Evolutionary conservation across 2,797 vertebrate species (phyloP), one percentile per base, ranked within the genome.

Genomic region (Luscinia luscinia): DNA sequence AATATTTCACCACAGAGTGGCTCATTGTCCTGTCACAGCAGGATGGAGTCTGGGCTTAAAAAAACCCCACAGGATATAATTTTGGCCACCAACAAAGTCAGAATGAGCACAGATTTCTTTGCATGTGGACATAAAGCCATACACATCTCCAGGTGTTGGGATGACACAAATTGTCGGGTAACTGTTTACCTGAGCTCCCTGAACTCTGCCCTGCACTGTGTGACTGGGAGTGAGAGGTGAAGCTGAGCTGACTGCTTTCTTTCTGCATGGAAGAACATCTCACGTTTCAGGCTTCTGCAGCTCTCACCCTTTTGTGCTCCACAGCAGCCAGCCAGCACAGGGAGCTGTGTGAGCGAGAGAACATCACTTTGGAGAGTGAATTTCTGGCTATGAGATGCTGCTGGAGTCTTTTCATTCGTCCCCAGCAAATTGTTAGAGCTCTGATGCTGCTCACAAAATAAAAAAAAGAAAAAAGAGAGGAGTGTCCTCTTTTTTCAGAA

Each of bases 11-110:
- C 49, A 41, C 36, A 40, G 45, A 51, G 58, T 6, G 7, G 49
- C 67, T 91, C 68, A 84, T 86, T 93, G 90, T 78, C 34, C 48
- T 86, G 23, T 93, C 77, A 75, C 80, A 81, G 90, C 80, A 75
- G 49, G 79, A 81, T 8, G 52, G 28, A 51, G 32, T 41, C 32
- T 63, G 83, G 45, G 38, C 38, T 83, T 55, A 4, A 83, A 75
- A 82, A 89, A 84, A 48, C 9, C 13, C 13, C 4, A 26, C 28
- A 67, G 21, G 45, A 23, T 66, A 51, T 22, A 41, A 69, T 72
- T 79, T 63, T 74, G 41, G 32, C 34, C 34, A 34, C 45, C 72
- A 63, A 48, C 14, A 52, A 77, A 70, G 30, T n/a, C 8, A 19
- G 62, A 67, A 51, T 7, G 14, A 28, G 14, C 48, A 46, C 4